Conservation (phyloP, 1,140 invertebrate genomes). For the Brachionus sp. region DNA sequence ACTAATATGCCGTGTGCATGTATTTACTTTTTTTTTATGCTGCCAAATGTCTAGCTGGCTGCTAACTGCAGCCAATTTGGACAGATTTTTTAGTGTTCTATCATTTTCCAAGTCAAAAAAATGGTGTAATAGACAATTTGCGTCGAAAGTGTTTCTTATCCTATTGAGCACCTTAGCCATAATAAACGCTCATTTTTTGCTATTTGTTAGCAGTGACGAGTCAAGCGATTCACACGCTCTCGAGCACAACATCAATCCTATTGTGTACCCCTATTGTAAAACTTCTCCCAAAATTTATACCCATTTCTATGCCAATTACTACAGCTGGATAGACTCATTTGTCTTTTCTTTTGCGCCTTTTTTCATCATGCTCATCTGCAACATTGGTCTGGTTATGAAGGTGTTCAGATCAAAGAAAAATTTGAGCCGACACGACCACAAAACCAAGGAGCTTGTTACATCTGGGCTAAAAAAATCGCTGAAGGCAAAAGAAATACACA, state of each 20-base stretch:
- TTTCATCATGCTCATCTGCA: conserved; percentile 36
- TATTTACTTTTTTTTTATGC: conserved; percentile 19
- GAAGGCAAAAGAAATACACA: not conserved
- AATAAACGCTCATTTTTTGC: conserved; percentile 30
- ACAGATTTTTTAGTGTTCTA: conserved; percentile 6
- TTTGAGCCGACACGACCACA: not conserved
- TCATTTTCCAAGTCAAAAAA: not conserved
- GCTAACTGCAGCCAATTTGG: conserved; percentile 33
- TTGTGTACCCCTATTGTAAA: conserved; percentile 18
- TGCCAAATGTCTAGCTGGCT: conserved; percentile 42
- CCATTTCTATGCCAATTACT: conserved; percentile 31
- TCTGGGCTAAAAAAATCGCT: not conserved
- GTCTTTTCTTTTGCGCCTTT: conserved; percentile 37
- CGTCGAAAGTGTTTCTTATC: not conserved
- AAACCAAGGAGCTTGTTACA: not conserved
- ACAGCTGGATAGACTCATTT: conserved; percentile 43
- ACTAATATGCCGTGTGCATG: conserved; percentile 13
- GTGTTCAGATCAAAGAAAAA: conserved; percentile 11
- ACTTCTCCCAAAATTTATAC: not conserved
- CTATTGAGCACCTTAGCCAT: not conserved
- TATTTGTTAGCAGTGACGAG: not conserved
- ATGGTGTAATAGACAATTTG: conserved; percentile 7
- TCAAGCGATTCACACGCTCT: not conserved
- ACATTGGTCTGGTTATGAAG: not conserved
- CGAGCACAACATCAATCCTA: conserved; percentile 5